Evolutionary conservation across 2,797 vertebrate genomes (phyloP), one percentile per base, ranked within the genome.

Genomic region (Alauda arvensis): DNA sequence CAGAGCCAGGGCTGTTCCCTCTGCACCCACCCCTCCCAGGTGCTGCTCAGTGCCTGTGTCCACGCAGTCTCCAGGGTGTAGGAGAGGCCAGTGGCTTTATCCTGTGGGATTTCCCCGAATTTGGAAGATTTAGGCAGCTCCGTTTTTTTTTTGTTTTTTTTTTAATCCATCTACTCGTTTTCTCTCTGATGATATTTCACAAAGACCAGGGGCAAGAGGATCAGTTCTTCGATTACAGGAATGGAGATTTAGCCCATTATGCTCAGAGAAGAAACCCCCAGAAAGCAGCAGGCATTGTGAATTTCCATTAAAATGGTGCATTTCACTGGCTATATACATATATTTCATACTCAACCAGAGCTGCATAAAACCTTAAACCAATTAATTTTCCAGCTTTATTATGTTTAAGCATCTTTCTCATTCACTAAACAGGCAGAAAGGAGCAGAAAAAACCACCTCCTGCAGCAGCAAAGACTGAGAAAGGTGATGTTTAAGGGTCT

Each of bases 371-470:
- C 46, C 63, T 75, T 69, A 43, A 82, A 65, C 80, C 42, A 62
- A n/a, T 94, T 85, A 78, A 18, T 26, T 90, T 76, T 83, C 75
- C 49, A 56, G 67, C 62, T 85, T 94, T 74, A 39, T 89, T 75
- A 72, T 93, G 90, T 93, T 72, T 68, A 95, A 93, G 57, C 57
- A 49, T 87, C 93, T 94, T 95, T 91, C 74, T 96, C 81, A 82
- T 95, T 96, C 89, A 93, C 96, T 94, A 94, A 97, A 97, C 93
- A 83, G 71, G 96, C 90, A 96, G 93, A 94, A 96, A 96, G 95
- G 95, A 94, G 60, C 97, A 97, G 95, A 97, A 93, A 95, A 97
- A 97, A 55, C 85, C 93, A 69, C 95, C 96, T 92, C 90, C 93
- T 60, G 91, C 91, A 53, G 95, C 97, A 92, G 95, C 94, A 63